Percentiles rank a stretch among this genome's conserved stretches.
phyloP scores from a whole-genome alignment of 2,113 vertebrate genomes.

The Periophthalmus modestus region DNA sequence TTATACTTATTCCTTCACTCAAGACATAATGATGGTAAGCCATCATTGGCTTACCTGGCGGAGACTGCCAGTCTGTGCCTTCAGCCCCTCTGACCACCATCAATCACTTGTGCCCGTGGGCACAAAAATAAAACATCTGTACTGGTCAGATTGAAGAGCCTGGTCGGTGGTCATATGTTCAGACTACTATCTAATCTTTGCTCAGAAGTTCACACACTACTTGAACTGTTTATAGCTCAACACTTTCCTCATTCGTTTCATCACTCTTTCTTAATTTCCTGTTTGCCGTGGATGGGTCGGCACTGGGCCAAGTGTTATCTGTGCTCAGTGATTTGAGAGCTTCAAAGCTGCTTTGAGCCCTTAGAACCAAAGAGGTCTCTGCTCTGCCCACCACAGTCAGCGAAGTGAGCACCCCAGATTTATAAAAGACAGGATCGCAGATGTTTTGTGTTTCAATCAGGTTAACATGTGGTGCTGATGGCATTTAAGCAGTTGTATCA shows the following conservation, averaged over 20 bases:
- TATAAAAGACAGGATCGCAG: constrained; percentile 47
- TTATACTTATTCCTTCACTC: too few species aligned
- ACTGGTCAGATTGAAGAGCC: too few species aligned
- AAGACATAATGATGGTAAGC: too few species aligned
- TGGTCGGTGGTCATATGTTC: too few species aligned
- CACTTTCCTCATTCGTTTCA: constrained; percentile 46
- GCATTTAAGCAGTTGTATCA: constrained; percentile 29
- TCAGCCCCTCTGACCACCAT: not conserved
- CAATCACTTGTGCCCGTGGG: not conserved
- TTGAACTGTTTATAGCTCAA: constrained; percentile 37
- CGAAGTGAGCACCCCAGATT: constrained; percentile 49
- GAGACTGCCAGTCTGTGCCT: not conserved
- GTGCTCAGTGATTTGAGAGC: constrained; percentile 43
- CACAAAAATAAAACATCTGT: too few species aligned
- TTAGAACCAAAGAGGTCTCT: constrained; percentile 26
- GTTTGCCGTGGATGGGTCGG: constrained; percentile 50
- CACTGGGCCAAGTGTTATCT: constrained; percentile 50
- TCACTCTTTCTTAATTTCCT: constrained; percentile 75
- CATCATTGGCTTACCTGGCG: not conserved
- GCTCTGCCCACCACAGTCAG: constrained; percentile 22
- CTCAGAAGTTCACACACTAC: not conserved
- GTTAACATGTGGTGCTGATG: constrained; percentile 40
- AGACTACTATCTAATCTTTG: not conserved
- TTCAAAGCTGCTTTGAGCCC: constrained; percentile 57
- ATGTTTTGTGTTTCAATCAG: constrained; percentile 57